Base-by-base conservation (phyloP, 2,113 vertebrate species). In the Morone chrysops region DNA sequence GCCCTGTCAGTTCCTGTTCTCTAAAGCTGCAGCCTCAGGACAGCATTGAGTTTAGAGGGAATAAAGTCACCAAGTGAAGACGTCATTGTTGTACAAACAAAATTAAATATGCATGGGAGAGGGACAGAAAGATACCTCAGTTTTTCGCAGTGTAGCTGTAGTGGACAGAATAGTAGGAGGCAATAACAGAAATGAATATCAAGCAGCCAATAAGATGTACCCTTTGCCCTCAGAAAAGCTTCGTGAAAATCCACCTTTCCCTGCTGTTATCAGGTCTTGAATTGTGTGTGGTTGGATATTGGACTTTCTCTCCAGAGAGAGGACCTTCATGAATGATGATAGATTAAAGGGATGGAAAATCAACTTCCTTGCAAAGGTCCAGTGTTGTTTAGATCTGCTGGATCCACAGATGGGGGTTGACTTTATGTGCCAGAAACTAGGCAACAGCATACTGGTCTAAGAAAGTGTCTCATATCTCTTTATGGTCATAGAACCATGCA, bases 71-170 rank as follows among this genome's bases (percentile, higher is more conserved):
- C 17, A 69, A 74, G 79, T 70, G 69, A 85, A 82, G 71, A 76
- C 59, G 59, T 78, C 53, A n/a, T 50, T 84, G 57, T 61, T 82
- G 80, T 78, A 65, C 82, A 89, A 89, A 85, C 83, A 71, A 38
- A 57, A 86, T 92, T 71, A 92, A 88, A 91, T 81, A 88, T 91
- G 75, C 79, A 90, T 90, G 17, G 17, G 16, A 41, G 20, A 14
- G 17, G 22, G 38, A 70, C 60, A 50, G 57, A 75, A 57, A 54
- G 53, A 82, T 40, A 76, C 68, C 25, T 79, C 22, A 3, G 66
- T 76, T 80, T 57, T 84, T 83, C 77, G 76, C 70, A 53, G 40
- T 79, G 76, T 45, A 18, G 60, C 73, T 81, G n/a, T 14, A 36
- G 53, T 67, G 8, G 69, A 73, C 41, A 8, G 65, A 80, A 71